Evolutionary conservation across 2,888 invertebrate genomes (phyloP), one percentile per base, ranked within the genome.

Genomic region (Polydrusus pterygomalis): DNA sequence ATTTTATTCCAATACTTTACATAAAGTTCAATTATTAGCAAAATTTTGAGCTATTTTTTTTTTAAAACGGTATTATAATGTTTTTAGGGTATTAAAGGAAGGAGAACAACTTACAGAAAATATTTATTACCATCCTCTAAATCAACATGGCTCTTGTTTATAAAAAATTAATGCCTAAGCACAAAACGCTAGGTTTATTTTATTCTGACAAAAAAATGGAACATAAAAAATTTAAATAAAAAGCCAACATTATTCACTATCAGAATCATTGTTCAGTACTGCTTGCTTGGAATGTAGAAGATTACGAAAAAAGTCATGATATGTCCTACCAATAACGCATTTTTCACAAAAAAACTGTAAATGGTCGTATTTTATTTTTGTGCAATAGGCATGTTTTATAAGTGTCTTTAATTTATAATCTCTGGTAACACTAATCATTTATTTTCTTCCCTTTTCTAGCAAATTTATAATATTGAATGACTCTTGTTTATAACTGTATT

Each of bases 401-500:
- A 40, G n/a, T 40, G 40, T 40, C 40, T 40, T 40, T 40, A 40
- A 40, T 40, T 40, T 40, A 40, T 40, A 40, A 2, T 40, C 40
- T 40, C 8, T 40, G 40, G 3, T 40, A 40, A 40, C 40, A 11
- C 40, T 40, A 40, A 9, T 40, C 40, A 40, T 40, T 40, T 40
- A 6, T 40, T 40, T 40, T 11, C 40, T 40, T 6, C 40, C 40
- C 47, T 47, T n/a, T 47, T 47, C 15, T 47, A 47, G 47, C 15
- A 47, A 47, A 47, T 47, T 47, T 47, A 47, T 15, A 47, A 47
- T 47, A 47, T 47, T 47, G 47, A 15, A 47, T 47, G 13, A 47
- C 6, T 40, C 40, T 40, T 7, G 9, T 40, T 40, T 40, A 40
- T 40, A 40, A 40, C 40, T 40, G 40, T 40, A 40, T 40, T 40